Evolutionary conservation across 2,797 vertebrate species (phyloP).

Genomic region (Myripristis murdjan): DNA sequence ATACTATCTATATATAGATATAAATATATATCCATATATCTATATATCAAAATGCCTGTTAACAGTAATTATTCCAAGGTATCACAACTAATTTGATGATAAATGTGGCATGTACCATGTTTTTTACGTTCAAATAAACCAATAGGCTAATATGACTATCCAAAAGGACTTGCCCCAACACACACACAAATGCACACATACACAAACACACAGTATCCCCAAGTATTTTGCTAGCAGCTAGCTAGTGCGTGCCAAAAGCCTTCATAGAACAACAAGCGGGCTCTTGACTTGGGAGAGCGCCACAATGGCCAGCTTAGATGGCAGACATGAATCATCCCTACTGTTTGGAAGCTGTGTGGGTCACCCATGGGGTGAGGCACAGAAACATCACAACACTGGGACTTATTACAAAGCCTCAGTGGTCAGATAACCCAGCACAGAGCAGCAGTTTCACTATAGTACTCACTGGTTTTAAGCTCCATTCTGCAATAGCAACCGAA

Average conservation of each 20-base stretch:
- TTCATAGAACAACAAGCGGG: conserved; percentile 53
- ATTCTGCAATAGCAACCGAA: too few relatives aligned
- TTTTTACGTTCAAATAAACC: conserved; percentile 25
- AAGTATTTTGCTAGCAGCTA: conserved; percentile 28
- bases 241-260: conserved; percentile 37
- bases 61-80: too few relatives aligned
- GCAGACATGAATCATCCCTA: conserved; percentile 79
- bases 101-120: too few relatives aligned
- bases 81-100: too few relatives aligned
- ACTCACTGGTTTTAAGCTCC: too few relatives aligned
- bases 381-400: conserved; percentile 43
- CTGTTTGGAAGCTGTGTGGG: conserved; percentile 63
- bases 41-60: too few relatives aligned
- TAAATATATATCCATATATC: too few relatives aligned
- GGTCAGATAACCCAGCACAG: conserved; percentile 16
- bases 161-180: background rate
- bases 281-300: conserved; percentile 50
- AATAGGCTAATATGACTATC: conserved; percentile 4
- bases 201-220: conserved; percentile 23
- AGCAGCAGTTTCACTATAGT: conserved; percentile 10
- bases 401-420: conserved; percentile 10
- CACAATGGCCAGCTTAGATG: conserved; percentile 75
- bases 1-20: too few relatives aligned
- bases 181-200: conserved; percentile 3
- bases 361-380: conserved; percentile 32